Base-by-base conservation (phyloP, 1,140 invertebrate species). In the Drosophila kohkoa region DNA sequence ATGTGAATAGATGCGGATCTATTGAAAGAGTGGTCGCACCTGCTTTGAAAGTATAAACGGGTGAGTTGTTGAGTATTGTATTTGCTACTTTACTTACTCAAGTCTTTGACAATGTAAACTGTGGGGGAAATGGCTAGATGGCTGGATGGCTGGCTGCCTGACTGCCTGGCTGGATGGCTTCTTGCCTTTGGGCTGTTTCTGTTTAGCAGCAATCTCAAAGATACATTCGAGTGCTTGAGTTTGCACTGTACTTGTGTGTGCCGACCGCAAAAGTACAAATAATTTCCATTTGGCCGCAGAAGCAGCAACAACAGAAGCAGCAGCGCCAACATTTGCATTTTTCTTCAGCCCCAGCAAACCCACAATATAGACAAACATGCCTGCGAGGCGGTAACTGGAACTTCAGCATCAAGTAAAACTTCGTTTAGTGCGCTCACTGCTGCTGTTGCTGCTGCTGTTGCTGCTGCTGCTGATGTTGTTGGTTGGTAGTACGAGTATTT, bases 201-300 rank as follows among this genome's bases (percentile, higher is more conserved):
- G 82, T 78, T 78, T 65, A 63, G 70, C 76, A 75, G 72, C 83
- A 76, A 87, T 77, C 78, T 64, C 76, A 71, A 82, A 88, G 83
- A 87, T 88, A 87, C 83, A 83, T 80, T 83, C 83, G 72, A 87
- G 83, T 80, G 77, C 68, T 66, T 68, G 77, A 87, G 80, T 88
- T 88, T 85, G 76, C 81, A 68, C 52, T 62, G 65, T 67, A 66
- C 67, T 80, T 69, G 38, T 72, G 41, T 63, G 43, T 75, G 58
- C 49, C 49, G 58, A 68, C 83, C 80, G 77, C 83, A 79, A 77
- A 68, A 82, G 80, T 88, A 88, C 82, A 88, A 88, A 87, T 87
- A 87, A 87, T 88, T 87, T 87, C 82, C 83, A 87, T 87, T 88
- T 87, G 82, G 83, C 82, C 70, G 58, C 68, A 76, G 69, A 67